Evolutionary conservation across 1,140 invertebrate species (phyloP), one percentile per base, ranked within the genome.

Genomic region (Eumaeus atala): DNA sequence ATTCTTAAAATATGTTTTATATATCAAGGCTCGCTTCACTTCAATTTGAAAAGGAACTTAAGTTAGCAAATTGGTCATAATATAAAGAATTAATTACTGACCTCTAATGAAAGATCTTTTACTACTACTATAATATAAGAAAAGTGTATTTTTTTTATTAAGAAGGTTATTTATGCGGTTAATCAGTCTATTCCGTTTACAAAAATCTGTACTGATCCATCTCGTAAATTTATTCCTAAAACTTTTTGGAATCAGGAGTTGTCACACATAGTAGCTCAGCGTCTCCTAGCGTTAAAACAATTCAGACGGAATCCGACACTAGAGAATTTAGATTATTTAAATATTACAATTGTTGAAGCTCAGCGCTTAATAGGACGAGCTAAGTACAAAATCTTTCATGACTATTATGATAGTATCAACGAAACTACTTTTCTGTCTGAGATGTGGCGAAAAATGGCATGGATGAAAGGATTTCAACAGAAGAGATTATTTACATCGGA

Each of bases 21-120:
- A 11, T 49, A 49, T 40, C 18, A 35, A 33, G 80, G 91, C 64
- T 61, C 69, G 6, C 14, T 48, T 0, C 6, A 54, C 6, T 10
- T 34, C 7, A 9, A 16, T 5, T 34, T 42, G 9, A 54, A 36
- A 17, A 40, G 40, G 17, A 54, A 54, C 34, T 40, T 18, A 59
- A 52, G 49, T 35, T 34, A 40, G 58, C 54, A 3, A 38, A 60
- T 18, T 56, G 58, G 58, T 8, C 17, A 9, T 17, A 33, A n/a
- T 60, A 60, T 10, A 8, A 10, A 6, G 28, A 38, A n/a, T 33
- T 35, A 8, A 12, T 12, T 49, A 48, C 50, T 18, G 7, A 48
- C 1, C n/a, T n/a, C n/a, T n/a, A n/a, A n/a, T n/a, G n/a, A n/a
- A n/a, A n/a, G n/a, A n/a, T n/a, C n/a, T n/a, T 11, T 17, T 7